Evolutionary conservation across 92 coral and sea anemone genomes (phyloP).

Genomic region (Pocillopora meandrina): DNA sequence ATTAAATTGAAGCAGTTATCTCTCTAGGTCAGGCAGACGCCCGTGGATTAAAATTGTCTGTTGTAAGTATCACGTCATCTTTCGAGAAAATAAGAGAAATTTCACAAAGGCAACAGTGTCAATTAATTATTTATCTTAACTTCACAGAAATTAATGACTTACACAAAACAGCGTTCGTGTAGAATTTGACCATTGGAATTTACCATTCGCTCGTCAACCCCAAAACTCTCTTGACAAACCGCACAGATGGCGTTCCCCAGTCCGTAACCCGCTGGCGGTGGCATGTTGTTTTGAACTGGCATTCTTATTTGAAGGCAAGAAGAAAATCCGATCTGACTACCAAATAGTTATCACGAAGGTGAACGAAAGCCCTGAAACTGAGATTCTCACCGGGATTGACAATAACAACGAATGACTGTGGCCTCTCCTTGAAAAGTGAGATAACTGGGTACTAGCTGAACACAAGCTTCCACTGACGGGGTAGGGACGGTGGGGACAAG

Average conservation of each 20-base stretch:
- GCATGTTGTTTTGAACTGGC: conserved; percentile 46
- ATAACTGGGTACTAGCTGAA: conserved; percentile 11
- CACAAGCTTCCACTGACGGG: background rate
- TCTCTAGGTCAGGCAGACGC: too few relatives aligned
- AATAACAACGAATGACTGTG: background rate
- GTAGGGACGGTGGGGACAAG: background rate
- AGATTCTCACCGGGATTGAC: background rate
- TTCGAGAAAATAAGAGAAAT: background rate
- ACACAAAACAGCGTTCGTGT: conserved; percentile 98
- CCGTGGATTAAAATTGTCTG: background rate
- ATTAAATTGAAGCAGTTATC: too few relatives aligned
- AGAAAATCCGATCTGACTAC: background rate
- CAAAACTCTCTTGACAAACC: conserved; percentile 95
- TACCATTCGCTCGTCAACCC: conserved; percentile 98
- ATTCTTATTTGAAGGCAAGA: background rate
- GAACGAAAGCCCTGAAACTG: background rate
- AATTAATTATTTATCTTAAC: background rate
- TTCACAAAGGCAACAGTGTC: background rate
- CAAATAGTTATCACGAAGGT: background rate
- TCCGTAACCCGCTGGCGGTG: conserved; percentile 50
- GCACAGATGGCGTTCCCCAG: conserved; percentile 93
- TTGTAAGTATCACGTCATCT: background rate
- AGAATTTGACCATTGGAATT: conserved; percentile 99
- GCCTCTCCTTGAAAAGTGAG: conserved; percentile 7
- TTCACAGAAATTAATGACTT: conserved; percentile 37